Conservation (phyloP, 1,140 invertebrate species). For the Penaeus indicus region DNA sequence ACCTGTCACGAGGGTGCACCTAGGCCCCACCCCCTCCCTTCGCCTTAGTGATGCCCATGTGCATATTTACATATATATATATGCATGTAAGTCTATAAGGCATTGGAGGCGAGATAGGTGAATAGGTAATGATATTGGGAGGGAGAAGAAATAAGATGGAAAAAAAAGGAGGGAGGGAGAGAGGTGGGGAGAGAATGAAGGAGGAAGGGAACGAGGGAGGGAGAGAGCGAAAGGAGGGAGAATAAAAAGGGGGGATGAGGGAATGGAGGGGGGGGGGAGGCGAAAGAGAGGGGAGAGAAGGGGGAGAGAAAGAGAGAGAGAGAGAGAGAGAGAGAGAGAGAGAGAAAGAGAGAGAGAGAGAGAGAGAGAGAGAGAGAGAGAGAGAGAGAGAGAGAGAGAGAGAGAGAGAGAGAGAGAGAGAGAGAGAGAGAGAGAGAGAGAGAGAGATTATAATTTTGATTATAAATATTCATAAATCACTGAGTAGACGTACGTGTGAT, state of each 20-base stretch:
- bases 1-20: neutral
- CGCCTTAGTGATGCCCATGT: neutral
- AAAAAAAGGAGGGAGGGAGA: neutral
- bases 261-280: neutral
- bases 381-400: no score
- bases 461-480: no score
- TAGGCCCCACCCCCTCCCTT: neutral
- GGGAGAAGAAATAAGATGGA: slow-evolving; percentile 17
- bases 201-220: no score
- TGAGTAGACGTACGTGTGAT: no score
- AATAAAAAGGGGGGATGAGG: neutral
- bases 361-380: neutral
- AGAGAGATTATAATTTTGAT: no score
- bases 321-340: neutral
- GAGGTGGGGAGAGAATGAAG: neutral
- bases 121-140: slow-evolving; percentile 30
- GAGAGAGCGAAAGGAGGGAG: neutral
- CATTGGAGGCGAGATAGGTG: neutral
- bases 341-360: neutral
- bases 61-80: neutral
- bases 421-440: no score
- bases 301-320: neutral
- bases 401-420: no score
- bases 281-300: neutral
- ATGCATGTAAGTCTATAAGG: neutral